Conservation (phyloP, 2,113 vertebrate species). For the Jaculus jaculus region DNA sequence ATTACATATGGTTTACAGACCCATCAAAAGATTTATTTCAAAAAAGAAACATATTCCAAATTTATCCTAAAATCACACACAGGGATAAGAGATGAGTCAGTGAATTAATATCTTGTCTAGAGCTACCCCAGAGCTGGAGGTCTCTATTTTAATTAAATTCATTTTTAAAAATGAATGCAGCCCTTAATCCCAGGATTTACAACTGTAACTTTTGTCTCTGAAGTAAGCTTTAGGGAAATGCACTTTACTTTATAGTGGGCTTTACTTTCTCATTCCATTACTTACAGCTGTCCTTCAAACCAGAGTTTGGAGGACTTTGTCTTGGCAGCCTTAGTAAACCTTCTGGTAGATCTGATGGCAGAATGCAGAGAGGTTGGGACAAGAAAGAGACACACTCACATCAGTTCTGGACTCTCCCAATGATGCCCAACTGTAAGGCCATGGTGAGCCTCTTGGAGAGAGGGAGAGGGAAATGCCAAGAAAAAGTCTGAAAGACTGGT, state of each 20-base stretch:
- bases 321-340: background rate
- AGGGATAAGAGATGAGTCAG: background rate
- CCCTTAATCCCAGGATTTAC: background rate
- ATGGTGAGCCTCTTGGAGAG: no score
- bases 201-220: background rate
- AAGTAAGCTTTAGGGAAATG: background rate
- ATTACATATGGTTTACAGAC: background rate
- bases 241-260: background rate
- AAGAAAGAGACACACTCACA: background rate
- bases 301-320: background rate
- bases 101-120: background rate
- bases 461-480: background rate
- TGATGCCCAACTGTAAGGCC: background rate
- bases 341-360: background rate
- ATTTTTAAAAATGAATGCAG: constrained; percentile 32
- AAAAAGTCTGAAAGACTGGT: background rate
- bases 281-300: background rate
- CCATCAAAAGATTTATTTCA: background rate
- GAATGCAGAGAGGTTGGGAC: background rate
- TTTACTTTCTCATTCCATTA: background rate
- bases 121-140: background rate
- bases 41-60: background rate
- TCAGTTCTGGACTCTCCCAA: background rate
- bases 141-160: constrained; percentile 40
- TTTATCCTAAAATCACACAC: background rate